Conservation (phyloP, 2,888 invertebrate species). For the Thelaira solivaga region DNA sequence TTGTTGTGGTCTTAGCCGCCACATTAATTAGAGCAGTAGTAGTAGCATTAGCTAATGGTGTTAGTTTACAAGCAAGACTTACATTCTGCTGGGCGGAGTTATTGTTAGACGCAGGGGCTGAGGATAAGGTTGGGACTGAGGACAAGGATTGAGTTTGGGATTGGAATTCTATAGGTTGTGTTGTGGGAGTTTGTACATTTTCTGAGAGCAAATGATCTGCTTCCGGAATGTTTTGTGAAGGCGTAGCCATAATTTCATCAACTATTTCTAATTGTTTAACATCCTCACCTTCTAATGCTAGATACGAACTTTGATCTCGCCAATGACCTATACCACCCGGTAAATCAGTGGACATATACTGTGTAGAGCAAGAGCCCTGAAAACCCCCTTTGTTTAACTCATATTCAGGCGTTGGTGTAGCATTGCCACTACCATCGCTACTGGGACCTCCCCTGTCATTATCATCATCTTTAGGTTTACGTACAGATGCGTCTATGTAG, state of each 20-base stretch:
- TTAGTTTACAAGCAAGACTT: slow-evolving; percentile 73
- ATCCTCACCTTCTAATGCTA: slow-evolving; percentile 79
- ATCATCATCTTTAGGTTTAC: slow-evolving; percentile 66
- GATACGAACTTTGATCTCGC: slow-evolving; percentile 88
- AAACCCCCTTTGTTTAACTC: slow-evolving; percentile 64
- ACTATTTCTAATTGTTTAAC: slow-evolving; percentile 12
- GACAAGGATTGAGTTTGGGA: slow-evolving; percentile 12
- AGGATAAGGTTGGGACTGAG: no score
- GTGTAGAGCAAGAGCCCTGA: slow-evolving; percentile 78
- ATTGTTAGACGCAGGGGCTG: slow-evolving; percentile 1
- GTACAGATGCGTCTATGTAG: slow-evolving; percentile 70
- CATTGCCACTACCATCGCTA: slow-evolving; percentile 79
- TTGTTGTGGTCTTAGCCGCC: slow-evolving; percentile 67
- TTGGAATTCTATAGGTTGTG: slow-evolving; percentile 1
- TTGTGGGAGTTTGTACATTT: slow-evolving; percentile 44
- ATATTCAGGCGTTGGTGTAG: slow-evolving; percentile 70
- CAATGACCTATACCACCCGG: slow-evolving; percentile 89
- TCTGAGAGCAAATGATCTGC: slow-evolving; percentile 35
- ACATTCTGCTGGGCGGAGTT: slow-evolving; percentile 55
- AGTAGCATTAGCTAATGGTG: slow-evolving; percentile 73
- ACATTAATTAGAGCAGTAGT: slow-evolving; percentile 69
- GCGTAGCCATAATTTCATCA: slow-evolving; percentile 27
- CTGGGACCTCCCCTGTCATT: slow-evolving; percentile 81
- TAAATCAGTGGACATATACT: slow-evolving; percentile 84
- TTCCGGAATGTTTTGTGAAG: slow-evolving; percentile 60